These are phyloP conservation scores for Pterocles orientalis DNA, from an alignment of 2,113 vertebrate genomes.

Conservation along the genomic window DNA sequence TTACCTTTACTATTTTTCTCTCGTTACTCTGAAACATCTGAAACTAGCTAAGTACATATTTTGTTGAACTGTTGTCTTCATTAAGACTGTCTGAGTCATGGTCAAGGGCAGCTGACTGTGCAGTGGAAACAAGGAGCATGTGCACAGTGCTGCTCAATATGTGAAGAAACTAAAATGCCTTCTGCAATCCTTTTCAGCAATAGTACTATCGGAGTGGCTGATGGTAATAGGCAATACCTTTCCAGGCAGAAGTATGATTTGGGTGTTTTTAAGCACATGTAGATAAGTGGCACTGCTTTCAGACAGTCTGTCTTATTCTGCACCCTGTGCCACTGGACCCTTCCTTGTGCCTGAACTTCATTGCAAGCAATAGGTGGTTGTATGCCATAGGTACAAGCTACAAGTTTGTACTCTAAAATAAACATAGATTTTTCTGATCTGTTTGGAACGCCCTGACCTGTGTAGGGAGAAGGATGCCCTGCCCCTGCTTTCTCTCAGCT, in stretches of 20 bases:
- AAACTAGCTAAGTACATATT: neutral
- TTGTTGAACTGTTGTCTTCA: neutral
- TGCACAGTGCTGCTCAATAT: neutral
- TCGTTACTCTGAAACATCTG: neutral
- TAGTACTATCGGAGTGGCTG: neutral
- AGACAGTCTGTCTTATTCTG: neutral
- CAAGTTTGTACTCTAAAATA: neutral
- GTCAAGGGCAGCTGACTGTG: neutral
- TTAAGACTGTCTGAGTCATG: neutral
- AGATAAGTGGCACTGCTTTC: neutral
- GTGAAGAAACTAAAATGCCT: neutral
- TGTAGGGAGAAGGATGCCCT: neutral
- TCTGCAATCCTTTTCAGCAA: neutral
- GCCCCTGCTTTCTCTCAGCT: neutral
- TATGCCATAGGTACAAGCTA: neutral
- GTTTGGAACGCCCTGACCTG: neutral
- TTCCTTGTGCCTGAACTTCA: neutral
- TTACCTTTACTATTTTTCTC: neutral
- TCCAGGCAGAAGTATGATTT: neutral
- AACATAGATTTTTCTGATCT: neutral
- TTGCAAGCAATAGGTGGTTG: neutral
- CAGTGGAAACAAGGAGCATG: neutral
- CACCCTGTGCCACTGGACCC: neutral
- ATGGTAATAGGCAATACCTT: neutral
- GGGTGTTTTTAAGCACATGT: fast-evolving